Percentiles rank a stretch among this genome's conserved stretches.
phyloP scores from a whole-genome alignment of 2,113 vertebrate species.

The Corythornis vintsioides region DNA sequence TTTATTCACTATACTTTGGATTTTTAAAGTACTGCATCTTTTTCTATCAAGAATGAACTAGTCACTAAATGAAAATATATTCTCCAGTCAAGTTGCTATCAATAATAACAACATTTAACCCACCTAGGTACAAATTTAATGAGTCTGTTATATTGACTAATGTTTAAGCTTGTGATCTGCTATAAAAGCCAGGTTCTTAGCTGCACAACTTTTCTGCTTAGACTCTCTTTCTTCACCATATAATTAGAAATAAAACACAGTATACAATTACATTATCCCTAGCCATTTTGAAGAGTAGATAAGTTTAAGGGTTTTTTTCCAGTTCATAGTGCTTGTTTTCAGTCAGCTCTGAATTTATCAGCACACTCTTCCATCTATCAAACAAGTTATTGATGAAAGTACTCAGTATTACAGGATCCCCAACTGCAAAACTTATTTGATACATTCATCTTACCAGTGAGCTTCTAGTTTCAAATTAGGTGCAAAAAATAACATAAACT shows the following conservation, averaged over 20 bases:
- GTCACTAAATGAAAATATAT: not conserved
- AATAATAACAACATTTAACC: not conserved
- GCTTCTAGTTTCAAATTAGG: not conserved
- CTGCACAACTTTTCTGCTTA: not conserved
- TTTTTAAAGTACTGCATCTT: not conserved
- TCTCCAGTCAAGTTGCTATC: too few species aligned
- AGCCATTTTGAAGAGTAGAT: not conserved
- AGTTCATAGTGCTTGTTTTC: not conserved
- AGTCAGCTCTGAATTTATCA: not conserved
- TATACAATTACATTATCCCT: not conserved
- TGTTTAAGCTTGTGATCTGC: not conserved
- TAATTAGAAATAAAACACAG: not conserved
- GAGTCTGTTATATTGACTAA: not conserved
- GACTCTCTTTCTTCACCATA: not conserved
- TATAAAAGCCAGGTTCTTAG: not conserved
- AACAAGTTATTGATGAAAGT: not conserved
- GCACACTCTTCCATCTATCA: not conserved
- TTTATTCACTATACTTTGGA: not conserved
- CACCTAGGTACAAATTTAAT: not conserved
- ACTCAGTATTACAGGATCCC: not conserved
- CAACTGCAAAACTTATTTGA: not conserved
- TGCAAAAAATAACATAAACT: not conserved
- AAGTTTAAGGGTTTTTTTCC: not conserved
- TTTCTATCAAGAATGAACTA: not conserved
- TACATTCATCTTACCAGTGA: not conserved